Percentiles rank a stretch among this genome's conserved stretches.
Conservation (phyloP, 2,797 vertebrate species). For the Acanthornis magna region DNA sequence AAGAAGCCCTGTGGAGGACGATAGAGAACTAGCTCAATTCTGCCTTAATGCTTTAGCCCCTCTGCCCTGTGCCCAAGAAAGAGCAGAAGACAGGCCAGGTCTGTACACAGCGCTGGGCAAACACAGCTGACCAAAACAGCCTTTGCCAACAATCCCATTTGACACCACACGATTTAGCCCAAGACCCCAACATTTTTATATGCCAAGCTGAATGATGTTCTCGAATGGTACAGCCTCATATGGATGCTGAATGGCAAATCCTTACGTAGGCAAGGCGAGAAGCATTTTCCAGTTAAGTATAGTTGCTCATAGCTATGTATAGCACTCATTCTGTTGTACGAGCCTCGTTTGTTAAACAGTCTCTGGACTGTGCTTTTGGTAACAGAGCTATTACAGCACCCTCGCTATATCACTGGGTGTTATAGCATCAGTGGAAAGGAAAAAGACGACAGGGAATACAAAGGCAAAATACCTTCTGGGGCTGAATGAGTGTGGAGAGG, state of each 20-base stretch:
- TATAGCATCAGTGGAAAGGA: not conserved
- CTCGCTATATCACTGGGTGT: not conserved
- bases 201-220: not conserved
- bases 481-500: not conserved
- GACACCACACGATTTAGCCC: rapidly evolving
- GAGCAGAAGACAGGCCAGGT: not conserved
- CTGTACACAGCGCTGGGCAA: not conserved
- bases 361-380: not conserved
- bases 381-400: not conserved
- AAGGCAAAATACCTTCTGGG: not conserved
- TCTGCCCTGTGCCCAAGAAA: not conserved
- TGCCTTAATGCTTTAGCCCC: not conserved
- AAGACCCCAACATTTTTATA: not conserved
- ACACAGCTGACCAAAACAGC: not conserved
- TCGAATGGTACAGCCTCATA: not conserved
- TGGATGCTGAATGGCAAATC: not conserved
- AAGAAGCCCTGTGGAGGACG: not conserved
- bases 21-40: not conserved
- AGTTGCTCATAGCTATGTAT: not conserved
- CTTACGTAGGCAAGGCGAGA: not conserved
- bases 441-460: not conserved
- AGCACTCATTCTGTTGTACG: not conserved
- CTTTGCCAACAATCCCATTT: not conserved
- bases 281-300: not conserved
- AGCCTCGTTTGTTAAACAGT: not conserved